Conservation (phyloP, 2,888 invertebrate species). For the Eulithis prunata region DNA sequence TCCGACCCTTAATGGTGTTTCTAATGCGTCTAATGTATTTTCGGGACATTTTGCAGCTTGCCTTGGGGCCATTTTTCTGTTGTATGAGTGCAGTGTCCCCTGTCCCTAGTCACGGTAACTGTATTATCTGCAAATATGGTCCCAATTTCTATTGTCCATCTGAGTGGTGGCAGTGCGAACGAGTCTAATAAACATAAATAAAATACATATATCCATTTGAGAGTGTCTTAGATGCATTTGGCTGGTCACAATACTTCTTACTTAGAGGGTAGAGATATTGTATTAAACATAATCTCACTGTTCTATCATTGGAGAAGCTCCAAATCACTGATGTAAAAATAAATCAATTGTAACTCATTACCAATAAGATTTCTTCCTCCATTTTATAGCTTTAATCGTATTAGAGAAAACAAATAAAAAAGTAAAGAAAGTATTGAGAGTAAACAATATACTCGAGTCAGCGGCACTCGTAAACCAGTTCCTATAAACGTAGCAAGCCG, state of each 20-base stretch:
- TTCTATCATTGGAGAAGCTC: not conserved
- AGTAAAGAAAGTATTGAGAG: slow-evolving; percentile 63
- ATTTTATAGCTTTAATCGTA: slow-evolving; percentile 57
- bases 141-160: slow-evolving; percentile 80
- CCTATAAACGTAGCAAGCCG: slow-evolving; percentile 78
- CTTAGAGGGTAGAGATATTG: slow-evolving; percentile 35
- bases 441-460: slow-evolving; percentile 70
- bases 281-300: too few relatives aligned
- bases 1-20: slow-evolving; percentile 80
- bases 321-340: not conserved
- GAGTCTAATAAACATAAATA: slow-evolving; percentile 79
- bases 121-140: slow-evolving; percentile 83
- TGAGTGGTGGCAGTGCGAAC: slow-evolving; percentile 62
- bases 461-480: slow-evolving; percentile 75
- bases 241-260: slow-evolving; percentile 51
- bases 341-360: slow-evolving; percentile 15
- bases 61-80: slow-evolving; percentile 80
- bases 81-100: slow-evolving; percentile 68
- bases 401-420: slow-evolving; percentile 63
- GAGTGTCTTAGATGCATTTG: slow-evolving; percentile 49
- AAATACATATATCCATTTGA: slow-evolving; percentile 65
- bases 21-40: slow-evolving; percentile 84
- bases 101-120: slow-evolving; percentile 73
- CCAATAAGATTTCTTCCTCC: slow-evolving; percentile 51
- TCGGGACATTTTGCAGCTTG: slow-evolving; percentile 84